These are phyloP conservation scores for Equus przewalskii DNA, from an alignment of 2,113 vertebrate species.

Conservation along the genomic window DNA sequence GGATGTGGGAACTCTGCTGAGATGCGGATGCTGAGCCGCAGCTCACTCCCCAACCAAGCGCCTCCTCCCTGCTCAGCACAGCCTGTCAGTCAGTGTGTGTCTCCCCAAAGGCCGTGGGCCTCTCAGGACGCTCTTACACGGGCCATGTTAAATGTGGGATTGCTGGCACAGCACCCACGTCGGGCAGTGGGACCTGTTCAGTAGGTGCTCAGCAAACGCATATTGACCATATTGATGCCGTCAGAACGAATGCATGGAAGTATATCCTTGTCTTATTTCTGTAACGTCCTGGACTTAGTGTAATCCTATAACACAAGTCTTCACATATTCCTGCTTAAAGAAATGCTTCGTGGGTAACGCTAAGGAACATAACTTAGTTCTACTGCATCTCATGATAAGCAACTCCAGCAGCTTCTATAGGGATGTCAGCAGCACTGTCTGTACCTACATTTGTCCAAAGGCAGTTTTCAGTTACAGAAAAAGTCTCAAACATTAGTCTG, in stretches of 20 bases:
- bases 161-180: no score
- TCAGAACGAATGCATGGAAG: not conserved
- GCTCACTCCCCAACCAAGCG: not conserved
- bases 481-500: not conserved
- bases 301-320: not conserved
- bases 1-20: not conserved
- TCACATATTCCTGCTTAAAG: not conserved
- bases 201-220: not conserved
- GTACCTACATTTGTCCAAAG: not conserved
- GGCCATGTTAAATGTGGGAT: not conserved
- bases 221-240: no score
- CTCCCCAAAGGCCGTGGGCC: not conserved
- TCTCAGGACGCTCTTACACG: not conserved
- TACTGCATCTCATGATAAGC: not conserved
- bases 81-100: accelerated
- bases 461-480: not conserved
- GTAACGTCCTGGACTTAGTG: not conserved
- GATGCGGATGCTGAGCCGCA: not conserved
- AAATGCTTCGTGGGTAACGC: not conserved
- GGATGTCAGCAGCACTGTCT: not conserved
- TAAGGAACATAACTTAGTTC: not conserved
- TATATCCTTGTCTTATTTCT: not conserved
- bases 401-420: not conserved
- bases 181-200: no score
- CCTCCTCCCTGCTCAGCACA: not conserved